Percentiles rank a stretch among this genome's conserved stretches.
phyloP scores from a whole-genome alignment of 2,797 vertebrate species.

The Aeoliscus strigatus region DNA sequence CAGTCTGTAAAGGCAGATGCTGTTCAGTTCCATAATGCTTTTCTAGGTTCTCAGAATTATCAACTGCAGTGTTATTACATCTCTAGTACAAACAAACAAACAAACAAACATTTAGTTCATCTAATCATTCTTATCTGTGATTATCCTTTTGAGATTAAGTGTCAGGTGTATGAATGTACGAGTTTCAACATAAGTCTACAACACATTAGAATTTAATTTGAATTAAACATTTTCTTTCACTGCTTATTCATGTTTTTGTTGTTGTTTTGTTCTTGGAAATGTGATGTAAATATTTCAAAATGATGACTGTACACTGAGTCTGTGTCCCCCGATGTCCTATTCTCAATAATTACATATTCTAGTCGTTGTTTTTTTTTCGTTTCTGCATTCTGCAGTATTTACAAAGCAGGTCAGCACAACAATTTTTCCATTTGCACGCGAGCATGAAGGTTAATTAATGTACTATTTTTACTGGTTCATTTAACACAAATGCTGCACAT shows the following conservation, averaged over 20 bases:
- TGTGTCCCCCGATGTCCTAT: too few relatives aligned
- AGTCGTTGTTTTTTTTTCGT: background rate
- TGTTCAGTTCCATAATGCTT: constrained; percentile 9
- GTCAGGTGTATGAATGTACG: too few relatives aligned
- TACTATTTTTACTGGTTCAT: constrained; percentile 1
- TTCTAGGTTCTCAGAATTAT: constrained; percentile 8
- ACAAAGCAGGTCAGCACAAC: background rate
- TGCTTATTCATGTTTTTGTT: too few relatives aligned
- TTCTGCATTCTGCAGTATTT: background rate
- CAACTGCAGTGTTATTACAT: constrained; percentile 9
- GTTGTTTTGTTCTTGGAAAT: too few relatives aligned
- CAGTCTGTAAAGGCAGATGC: constrained; percentile 33
- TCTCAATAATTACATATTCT: background rate
- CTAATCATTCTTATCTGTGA: background rate
- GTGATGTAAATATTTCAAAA: too few relatives aligned
- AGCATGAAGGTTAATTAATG: constrained; percentile 14
- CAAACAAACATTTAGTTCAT: background rate
- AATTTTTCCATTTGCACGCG: background rate
- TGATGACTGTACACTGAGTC: too few relatives aligned
- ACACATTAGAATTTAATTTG: too few relatives aligned
- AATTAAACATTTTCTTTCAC: too few relatives aligned
- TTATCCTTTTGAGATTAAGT: too few relatives aligned
- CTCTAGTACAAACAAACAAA: background rate
- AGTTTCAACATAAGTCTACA: too few relatives aligned
- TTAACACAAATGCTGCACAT: constrained; percentile 4